These are phyloP conservation scores for Archips crataeganus DNA, from an alignment of 2,888 invertebrate species.

Conservation along the genomic window DNA sequence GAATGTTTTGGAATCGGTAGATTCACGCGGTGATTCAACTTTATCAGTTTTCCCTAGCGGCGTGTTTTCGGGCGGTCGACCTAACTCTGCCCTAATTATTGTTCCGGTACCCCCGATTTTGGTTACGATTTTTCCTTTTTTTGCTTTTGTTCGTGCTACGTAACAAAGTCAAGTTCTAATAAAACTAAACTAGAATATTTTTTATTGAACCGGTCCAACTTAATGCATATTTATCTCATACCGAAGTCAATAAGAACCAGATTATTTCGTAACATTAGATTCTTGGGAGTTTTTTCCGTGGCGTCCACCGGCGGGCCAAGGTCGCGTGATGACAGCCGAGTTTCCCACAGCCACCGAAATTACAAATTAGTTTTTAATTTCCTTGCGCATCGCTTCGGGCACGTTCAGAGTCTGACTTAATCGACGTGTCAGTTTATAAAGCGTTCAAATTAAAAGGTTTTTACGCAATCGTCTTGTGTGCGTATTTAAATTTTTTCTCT, in stretches of 20 bases:
- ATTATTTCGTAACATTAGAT: constrained; percentile 37
- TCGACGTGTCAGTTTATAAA: background rate
- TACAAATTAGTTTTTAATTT: constrained; percentile 31
- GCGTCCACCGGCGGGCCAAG: constrained; percentile 27
- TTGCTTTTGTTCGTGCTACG: background rate
- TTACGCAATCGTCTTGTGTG: background rate
- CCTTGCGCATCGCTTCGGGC: constrained; percentile 9
- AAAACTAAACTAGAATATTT: background rate
- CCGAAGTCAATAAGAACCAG: constrained; percentile 26
- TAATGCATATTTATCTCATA: constrained; percentile 25
- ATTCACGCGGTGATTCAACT: constrained; percentile 16
- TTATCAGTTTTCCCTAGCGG: constrained; percentile 15
- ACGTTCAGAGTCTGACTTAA: background rate
- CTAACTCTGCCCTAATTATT: constrained; percentile 28
- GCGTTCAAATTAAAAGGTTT: background rate
- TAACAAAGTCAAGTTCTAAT: constrained; percentile 6
- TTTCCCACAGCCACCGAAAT: constrained; percentile 25
- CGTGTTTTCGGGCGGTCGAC: background rate
- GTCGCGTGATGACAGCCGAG: constrained; percentile 31
- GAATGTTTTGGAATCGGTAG: background rate
- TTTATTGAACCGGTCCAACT: constrained; percentile 9
- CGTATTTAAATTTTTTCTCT: background rate
- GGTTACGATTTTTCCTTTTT: constrained; percentile 23
- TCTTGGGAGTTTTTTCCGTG: constrained; percentile 28
- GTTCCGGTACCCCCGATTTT: constrained; percentile 14